Base-by-base conservation (phyloP, 2,113 vertebrate genomes). In the Ctenodactylus gundi region DNA sequence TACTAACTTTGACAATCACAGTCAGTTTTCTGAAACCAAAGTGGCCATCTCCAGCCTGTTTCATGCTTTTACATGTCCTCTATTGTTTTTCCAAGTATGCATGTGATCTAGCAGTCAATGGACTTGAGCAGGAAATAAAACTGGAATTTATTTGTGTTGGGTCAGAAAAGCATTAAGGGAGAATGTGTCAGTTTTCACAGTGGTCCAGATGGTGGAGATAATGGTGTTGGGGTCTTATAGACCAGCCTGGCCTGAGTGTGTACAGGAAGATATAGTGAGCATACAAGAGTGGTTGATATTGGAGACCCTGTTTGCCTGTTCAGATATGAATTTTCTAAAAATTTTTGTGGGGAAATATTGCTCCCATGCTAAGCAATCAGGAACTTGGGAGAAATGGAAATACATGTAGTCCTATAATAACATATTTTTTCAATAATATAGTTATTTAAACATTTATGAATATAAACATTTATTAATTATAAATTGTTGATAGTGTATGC, bases 391-490 rank as follows among this genome's bases (percentile, higher is more conserved):
- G 64, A 89, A 85, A 95, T 91, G 70, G 41, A 92, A 94, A 83
- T 92, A 80, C 4, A 83, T 62, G 7, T 44, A 85, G 88, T 78
- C 21, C 27, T 81, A 82, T 90, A 83, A 88, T 46, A 90, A 85
- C 23, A 39, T 68, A 77, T 87, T 80, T 96, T 93, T 64, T 83
- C 20, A 58, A 46, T 89, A 93, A 88, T 87, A 75, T 12, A 81
- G 68, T 88, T 75, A 90, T 34, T 96, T 95, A 36, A 95, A 94
- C 68, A 91, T 77, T 88, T 94, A 96, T 85, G 53, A 94, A 84
- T 67, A 21, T 93, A 96, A 96, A 96, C 39, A 93, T 70, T 88
- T 93, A 92, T 94, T 88, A 95, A 95, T 96, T 89, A 94, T 94
- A 96, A 94, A 85, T 93, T 88, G 65, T 81, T 76, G 53, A 53